Conservation (phyloP, 1,140 invertebrate species). For the Littorina saxatilis region DNA sequence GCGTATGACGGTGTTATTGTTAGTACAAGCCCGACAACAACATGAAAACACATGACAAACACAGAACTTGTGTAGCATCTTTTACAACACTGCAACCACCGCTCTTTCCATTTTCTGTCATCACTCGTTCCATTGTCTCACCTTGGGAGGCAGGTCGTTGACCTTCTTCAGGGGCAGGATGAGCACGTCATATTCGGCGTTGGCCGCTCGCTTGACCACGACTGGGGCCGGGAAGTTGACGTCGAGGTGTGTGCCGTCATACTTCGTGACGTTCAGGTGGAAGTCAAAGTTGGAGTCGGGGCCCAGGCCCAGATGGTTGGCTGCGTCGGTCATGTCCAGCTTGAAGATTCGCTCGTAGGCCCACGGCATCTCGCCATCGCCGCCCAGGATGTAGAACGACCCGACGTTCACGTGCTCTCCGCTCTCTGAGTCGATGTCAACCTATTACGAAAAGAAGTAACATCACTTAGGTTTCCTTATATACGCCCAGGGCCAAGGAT, state of each 20-base stretch:
- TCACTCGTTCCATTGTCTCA: no score
- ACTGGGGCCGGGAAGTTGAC: slow-evolving; percentile 3
- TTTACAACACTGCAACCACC: no score
- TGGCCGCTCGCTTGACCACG: slow-evolving; percentile 15
- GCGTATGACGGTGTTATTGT: no score
- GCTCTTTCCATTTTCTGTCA: no score
- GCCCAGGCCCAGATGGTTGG: slow-evolving; percentile 14
- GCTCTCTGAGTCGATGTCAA: no score
- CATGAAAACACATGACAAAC: no score
- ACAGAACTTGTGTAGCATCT: no score
- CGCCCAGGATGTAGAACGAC: slow-evolving; percentile 45
- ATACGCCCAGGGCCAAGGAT: no score
- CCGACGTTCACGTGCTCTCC: slow-evolving; percentile 32
- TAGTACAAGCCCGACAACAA: no score
- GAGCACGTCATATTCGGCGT: slow-evolving; percentile 21
- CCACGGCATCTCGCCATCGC: slow-evolving; percentile 51
- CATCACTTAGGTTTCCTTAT: no score
- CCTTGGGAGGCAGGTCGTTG: slow-evolving; percentile 31
- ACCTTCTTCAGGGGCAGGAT: background rate
- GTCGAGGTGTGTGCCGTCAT: slow-evolving; percentile 15
- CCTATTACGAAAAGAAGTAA: background rate
- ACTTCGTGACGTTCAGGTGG: background rate
- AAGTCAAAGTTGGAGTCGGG: slow-evolving; percentile 14
- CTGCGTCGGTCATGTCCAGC: slow-evolving; percentile 42
- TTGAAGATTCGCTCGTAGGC: slow-evolving; percentile 47